Evolutionary conservation across 1,140 invertebrate species (phyloP).

Genomic region (Macrobrachium nipponense): DNA sequence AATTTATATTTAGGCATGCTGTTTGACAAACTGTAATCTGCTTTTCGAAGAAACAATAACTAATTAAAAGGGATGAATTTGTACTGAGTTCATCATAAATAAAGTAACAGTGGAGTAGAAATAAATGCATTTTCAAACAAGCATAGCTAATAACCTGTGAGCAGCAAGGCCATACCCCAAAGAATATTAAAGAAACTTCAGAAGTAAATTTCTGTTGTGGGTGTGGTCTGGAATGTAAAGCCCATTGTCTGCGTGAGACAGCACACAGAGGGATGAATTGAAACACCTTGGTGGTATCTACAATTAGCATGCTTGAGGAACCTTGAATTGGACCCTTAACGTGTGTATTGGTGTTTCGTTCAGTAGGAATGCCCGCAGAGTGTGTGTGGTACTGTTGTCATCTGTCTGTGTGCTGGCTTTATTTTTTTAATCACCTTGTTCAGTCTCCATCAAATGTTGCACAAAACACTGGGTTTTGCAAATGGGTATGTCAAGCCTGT

Average conservation of each 20-base stretch:
- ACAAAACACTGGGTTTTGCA: neutral
- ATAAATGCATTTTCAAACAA: too few relatives aligned
- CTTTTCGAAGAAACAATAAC: too few relatives aligned
- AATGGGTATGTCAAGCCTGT: neutral
- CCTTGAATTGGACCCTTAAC: constrained; percentile 15
- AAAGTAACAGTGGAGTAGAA: too few relatives aligned
- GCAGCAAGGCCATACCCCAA: constrained; percentile 13
- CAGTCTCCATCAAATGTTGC: constrained; percentile 33
- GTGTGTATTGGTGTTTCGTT: constrained; percentile 4
- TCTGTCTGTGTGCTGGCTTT: constrained; percentile 28
- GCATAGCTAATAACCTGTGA: neutral
- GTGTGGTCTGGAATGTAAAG: constrained; percentile 23
- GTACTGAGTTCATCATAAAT: too few relatives aligned
- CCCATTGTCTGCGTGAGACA: constrained; percentile 35
- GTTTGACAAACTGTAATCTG: too few relatives aligned
- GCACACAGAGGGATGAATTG: constrained; percentile 24
- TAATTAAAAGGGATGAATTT: too few relatives aligned
- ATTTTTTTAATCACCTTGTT: constrained; percentile 19
- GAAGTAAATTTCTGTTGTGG: neutral
- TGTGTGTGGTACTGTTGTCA: constrained; percentile 20
- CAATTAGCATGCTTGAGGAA: neutral
- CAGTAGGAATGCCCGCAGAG: constrained; percentile 17
- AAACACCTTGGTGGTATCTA: constrained; percentile 4
- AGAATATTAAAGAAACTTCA: neutral
- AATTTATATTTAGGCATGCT: too few relatives aligned